These are phyloP conservation scores for Phytoseiulus persimilis DNA, from an alignment of 2,888 invertebrate species.

Conservation along the genomic window DNA sequence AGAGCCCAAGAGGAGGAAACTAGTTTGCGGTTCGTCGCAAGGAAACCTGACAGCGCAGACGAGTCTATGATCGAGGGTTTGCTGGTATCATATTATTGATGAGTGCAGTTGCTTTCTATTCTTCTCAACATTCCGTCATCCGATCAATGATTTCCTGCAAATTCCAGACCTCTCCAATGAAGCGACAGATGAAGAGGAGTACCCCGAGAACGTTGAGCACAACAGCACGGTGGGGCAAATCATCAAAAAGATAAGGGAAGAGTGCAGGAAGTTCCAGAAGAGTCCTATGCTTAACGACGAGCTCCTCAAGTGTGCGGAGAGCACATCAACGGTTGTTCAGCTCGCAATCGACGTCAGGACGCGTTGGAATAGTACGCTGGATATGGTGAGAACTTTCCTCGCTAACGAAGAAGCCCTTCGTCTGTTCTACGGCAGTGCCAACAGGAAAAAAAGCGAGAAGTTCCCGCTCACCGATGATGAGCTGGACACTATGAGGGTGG, in stretches of 20 bases:
- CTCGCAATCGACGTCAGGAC: not conserved
- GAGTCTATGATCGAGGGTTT: too few species aligned
- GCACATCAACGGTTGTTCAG: not conserved
- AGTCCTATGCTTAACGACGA: not conserved
- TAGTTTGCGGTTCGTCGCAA: too few species aligned
- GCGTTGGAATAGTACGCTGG: not conserved
- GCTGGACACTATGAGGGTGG: too few species aligned
- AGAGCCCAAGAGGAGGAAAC: too few species aligned
- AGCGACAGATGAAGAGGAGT: not conserved
- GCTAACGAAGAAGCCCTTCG: not conserved
- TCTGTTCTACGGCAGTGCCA: too few species aligned
- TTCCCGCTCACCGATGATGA: too few species aligned
- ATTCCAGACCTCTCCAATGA: not conserved
- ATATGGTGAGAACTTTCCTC: not conserved
- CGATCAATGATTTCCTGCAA: too few species aligned
- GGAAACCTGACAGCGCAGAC: too few species aligned
- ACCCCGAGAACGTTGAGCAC: not conserved
- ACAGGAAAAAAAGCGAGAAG: too few species aligned
- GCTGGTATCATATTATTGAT: too few species aligned
- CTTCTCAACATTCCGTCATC: too few species aligned
- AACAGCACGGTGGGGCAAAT: not conserved
- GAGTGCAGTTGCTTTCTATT: too few species aligned
- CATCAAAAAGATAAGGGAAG: not conserved
- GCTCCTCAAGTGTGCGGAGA: not conserved
- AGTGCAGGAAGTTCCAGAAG: not conserved